Evolutionary conservation across 2,797 vertebrate species (phyloP), one percentile per base, ranked within the genome.

Genomic region (Hydrophis major): DNA sequence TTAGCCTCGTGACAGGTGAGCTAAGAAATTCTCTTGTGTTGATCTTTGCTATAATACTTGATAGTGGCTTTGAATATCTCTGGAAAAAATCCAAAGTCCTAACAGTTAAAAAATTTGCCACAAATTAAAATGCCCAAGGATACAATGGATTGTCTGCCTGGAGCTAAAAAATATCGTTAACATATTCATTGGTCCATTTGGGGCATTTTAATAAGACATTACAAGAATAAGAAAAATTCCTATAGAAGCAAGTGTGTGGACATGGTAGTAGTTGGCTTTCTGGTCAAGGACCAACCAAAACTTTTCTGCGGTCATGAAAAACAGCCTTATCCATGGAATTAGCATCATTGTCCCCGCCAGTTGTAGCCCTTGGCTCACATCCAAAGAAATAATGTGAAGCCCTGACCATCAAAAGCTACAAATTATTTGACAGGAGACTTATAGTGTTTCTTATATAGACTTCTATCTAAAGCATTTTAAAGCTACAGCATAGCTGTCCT

Each of bases 1-100:
- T 91, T 92, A 93, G 89, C 90, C 94, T 96, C 94, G 63, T 74
- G 20, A 92, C 60, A 87, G 27, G 83, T 28, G 92, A 94, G 94
- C 91, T 93, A 93, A 95, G 92, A 90, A 94, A 55, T 56, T 92
- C 53, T 95, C 11, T 96, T 94, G n/a, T 28, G 16, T 1, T 92
- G 92, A 92, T 94, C 93, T 94, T 95, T 90, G 56, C 86, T 60
- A 60, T 89, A 94, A 20, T 89, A 57, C 18, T 89, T 87, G 92
- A 95, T 93, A 92, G 14, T 61, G 94, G 95, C 94, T 42, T n/a
- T 20, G 86, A 63, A 91, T 91, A 37, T 56, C 94, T 87, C 88
- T 59, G 93, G 93, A 78, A 83, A 25, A 25, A 83, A 83, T 27
- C 78, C 37, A 47, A 83, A 83, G 2, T 83, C 78, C 42, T 47